phyloP scores from a whole-genome alignment of 1,140 invertebrate genomes.

The Centruroides sculpturatus region DNA sequence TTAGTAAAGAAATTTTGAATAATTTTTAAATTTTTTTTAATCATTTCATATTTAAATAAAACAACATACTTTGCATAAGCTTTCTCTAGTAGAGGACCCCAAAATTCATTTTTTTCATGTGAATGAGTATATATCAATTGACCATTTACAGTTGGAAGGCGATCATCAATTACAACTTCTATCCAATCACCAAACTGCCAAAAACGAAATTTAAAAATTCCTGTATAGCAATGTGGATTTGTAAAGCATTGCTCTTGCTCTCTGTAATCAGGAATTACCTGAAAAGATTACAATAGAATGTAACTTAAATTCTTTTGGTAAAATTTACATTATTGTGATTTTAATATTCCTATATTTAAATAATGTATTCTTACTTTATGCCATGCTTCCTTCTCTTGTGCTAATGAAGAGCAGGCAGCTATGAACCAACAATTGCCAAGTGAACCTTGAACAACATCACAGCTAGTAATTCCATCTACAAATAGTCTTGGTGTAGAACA shows the following conservation, averaged over 20 bases:
- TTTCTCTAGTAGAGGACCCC: constrained; percentile 44
- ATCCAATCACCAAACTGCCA: constrained; percentile 40
- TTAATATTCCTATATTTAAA: too few species aligned
- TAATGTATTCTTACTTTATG: constrained; percentile 29
- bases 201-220: constrained; percentile 42
- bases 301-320: neutral
- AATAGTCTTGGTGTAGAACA: constrained; percentile 36
- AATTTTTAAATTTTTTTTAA: too few species aligned
- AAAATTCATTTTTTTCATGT: constrained; percentile 35
- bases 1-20: too few species aligned
- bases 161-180: constrained; percentile 44
- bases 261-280: constrained; percentile 28
- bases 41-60: too few species aligned
- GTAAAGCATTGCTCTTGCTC: constrained; percentile 26
- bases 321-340: too few species aligned
- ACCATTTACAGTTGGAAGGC: constrained; percentile 40
- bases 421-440: constrained; percentile 51
- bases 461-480: constrained; percentile 38
- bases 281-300: neutral
- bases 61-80: constrained; percentile 42
- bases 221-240: constrained; percentile 26
- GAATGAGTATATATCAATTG: constrained; percentile 42
- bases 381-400: constrained; percentile 40
- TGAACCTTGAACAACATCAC: constrained; percentile 42
- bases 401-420: constrained; percentile 42